Evolutionary conservation across 2,113 vertebrate genomes (phyloP), one percentile per base, ranked within the genome.

Genomic region (Rutilus rutilus): DNA sequence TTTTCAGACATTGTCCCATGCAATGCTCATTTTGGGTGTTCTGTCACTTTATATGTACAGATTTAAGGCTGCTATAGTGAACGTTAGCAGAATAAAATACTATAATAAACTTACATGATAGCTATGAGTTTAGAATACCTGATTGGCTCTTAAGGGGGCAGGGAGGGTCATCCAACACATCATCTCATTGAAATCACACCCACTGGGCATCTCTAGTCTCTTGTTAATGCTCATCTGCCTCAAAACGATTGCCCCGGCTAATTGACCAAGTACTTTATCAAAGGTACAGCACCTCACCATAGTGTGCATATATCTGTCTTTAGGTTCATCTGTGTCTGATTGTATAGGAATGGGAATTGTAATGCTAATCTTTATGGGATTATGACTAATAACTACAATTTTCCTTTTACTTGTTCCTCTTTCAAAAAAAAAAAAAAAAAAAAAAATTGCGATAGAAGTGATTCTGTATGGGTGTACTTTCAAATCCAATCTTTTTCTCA

Each of bases 161-260:
- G 33, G 25, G 54, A 82, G 75, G n/a, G 71, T 74, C 23, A 62
- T 81, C 85, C 64, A 85, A 89, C 84, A 67, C 84, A 85, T 89
- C 90, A 86, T 83, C 23, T 91, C 87, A 88, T 84, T 84, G 3
- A 84, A 62, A 71, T 86, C 86, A 78, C 84, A 86, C 85, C 75
- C 45, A 87, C 78, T 83, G 87, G 78, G 88, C 83, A 85, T 90
- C 89, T 88, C 78, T 82, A 91, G 86, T 87, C 85, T 81, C 86
- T 65, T 77, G 81, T 80, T 50, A 78, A 59, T 23, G 23, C 45
- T 50, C 36, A 67, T 60, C 47, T 69, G 82, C 79, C 77, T 88
- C 42, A 57, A 86, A 91, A 87, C 21, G 4, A 47, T 82, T 59
- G 1, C 23, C 42, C 75, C 64, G 12, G n/a, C 47, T 54, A n/a